Evolutionary conservation across 2,797 vertebrate species (phyloP).

Genomic region (Danio albolineatus): DNA sequence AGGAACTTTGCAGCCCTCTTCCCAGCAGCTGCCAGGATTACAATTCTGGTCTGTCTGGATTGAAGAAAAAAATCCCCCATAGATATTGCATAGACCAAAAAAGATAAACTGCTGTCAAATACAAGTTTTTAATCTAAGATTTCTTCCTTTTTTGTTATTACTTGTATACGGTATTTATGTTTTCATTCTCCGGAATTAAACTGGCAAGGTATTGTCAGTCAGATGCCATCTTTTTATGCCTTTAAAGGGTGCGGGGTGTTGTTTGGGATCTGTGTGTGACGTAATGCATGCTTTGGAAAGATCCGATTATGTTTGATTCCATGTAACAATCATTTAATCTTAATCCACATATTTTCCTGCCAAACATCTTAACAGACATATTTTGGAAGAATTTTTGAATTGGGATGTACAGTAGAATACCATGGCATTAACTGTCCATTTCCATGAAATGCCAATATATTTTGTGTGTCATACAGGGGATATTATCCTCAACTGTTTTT

Average conservation of each 20-base stretch:
- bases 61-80: constrained; percentile 64
- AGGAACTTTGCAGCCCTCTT: background rate
- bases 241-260: background rate
- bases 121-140: background rate
- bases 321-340: constrained; percentile 23
- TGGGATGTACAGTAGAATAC: background rate
- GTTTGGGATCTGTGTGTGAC: background rate
- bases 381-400: background rate
- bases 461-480: no score
- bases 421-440: background rate
- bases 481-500: no score
- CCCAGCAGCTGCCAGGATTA: constrained; percentile 60
- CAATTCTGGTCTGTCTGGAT: constrained; percentile 45
- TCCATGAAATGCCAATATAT: background rate
- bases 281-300: background rate
- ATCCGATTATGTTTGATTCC: constrained; percentile 8
- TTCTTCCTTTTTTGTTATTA: background rate
- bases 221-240: background rate
- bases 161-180: background rate
- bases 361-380: constrained; percentile 15
- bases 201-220: background rate
- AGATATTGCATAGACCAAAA: constrained; percentile 77
- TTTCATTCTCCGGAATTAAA: background rate
- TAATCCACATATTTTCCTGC: constrained; percentile 18
- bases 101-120: constrained; percentile 79